Conservation (phyloP, 2,888 invertebrate genomes). For the Athalia rosae region DNA sequence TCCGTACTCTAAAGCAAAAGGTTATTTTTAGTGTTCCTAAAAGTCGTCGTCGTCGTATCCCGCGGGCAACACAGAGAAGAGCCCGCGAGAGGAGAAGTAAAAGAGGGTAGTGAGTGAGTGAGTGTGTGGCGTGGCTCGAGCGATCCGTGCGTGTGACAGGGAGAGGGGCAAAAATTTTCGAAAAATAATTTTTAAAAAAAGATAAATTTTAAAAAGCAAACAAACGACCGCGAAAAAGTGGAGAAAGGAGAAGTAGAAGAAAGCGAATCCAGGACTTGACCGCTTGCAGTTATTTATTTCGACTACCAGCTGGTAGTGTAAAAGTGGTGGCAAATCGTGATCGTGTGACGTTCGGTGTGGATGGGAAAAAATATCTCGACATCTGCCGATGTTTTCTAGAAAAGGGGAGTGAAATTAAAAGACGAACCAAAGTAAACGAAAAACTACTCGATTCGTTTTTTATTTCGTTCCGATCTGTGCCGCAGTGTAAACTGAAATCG, state of each 20-base stretch:
- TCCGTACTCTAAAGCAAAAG: slow-evolving; percentile 47
- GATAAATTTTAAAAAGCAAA: no score
- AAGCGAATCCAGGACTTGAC: not conserved
- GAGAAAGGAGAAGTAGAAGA: not conserved
- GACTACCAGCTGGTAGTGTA: not conserved
- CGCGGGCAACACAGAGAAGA: slow-evolving; percentile 2
- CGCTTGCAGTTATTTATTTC: not conserved
- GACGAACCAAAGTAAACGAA: no score
- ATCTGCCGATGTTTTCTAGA: no score
- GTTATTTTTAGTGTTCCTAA: slow-evolving; percentile 37
- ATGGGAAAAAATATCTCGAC: no score
- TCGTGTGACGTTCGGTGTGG: no score
- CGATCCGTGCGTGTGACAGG: slow-evolving; percentile 67
- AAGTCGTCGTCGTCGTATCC: not conserved
- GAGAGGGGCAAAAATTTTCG: slow-evolving; percentile 21
- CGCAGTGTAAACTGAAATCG: no score
- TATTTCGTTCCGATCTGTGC: no score
- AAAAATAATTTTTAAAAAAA: no score
- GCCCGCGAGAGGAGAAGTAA: slow-evolving; percentile 10
- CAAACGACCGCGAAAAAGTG: no score
- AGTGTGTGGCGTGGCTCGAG: slow-evolving; percentile 61
- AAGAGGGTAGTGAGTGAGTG: slow-evolving; percentile 41
- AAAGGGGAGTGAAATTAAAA: no score
- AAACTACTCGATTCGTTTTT: not conserved
- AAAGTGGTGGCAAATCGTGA: no score